Base-by-base conservation (phyloP, 1,140 invertebrate species). In the Chymomyza costata region DNA sequence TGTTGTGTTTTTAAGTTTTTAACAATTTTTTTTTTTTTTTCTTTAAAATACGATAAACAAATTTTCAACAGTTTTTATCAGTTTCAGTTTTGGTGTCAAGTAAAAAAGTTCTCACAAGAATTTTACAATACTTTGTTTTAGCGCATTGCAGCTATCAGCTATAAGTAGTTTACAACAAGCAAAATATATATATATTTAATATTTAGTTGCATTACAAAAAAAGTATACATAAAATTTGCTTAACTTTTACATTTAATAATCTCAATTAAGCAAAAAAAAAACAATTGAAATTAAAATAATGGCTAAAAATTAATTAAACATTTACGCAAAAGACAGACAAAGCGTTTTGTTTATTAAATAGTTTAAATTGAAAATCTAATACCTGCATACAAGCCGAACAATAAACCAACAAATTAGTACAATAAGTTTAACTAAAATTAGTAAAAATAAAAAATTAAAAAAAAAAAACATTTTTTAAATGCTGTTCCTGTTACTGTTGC, bases 401-500 rank as follows among this genome's bases (percentile, higher is more conserved):
- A 18, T 18, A 45, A 32, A 28, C 34, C 43, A 53, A 53, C 39
- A 53, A 49, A 49, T 17, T 28, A 18, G 19, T 11, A 46, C 41
- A 45, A 45, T 31, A 34, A n/a, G 1, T 45, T 35, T 38, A 35
- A 17, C 30, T 35, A 16, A 18, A 21, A 41, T 32, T 28, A 51
- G 31, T 35, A 16, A 18, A 21, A 41, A 39, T 28, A 51, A 44
- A 49, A 19, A 21, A 21, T 46, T 64, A 48, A 50, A 80, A 54
- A 76, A 74, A 70, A 76, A 64, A 80, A 80, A 78, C 71, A 78
- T 78, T 78, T 78, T 76, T 55, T 76, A 76, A 78, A 80, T 80
- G 73, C 73, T 73, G 64, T 80, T 80, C 73, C 73, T 80, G 73
- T 80, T 80, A 81, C 62, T 81, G 73, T 80, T 80, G 73, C 73